These are phyloP conservation scores for Cataglyphis albicans DNA, from an alignment of 2,888 invertebrate genomes.

Conservation along the genomic window DNA sequence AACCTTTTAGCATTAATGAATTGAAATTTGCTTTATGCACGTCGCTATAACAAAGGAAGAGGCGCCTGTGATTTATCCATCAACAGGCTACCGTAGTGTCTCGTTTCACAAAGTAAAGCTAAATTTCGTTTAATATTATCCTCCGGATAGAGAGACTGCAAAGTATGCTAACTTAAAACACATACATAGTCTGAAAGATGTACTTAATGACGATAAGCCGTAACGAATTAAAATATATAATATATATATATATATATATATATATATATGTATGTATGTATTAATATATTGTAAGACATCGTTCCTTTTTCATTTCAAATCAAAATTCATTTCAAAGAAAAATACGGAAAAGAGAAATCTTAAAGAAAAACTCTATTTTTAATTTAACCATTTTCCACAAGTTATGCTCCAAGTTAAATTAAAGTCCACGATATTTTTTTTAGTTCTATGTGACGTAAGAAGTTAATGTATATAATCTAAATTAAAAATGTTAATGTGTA, in stretches of 20 bases:
- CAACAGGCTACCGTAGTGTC: background rate
- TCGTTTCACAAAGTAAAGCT: constrained; percentile 14
- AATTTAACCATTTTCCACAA: background rate
- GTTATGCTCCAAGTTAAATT: background rate
- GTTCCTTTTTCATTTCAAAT: background rate
- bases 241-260: no score
- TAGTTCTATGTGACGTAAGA: background rate
- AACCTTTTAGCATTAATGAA: constrained; percentile 47
- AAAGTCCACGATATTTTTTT: constrained; percentile 6
- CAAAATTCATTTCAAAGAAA: background rate
- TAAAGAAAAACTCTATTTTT: background rate
- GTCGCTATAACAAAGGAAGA: constrained; percentile 6
- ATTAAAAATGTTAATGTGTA: background rate
- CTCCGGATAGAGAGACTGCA: background rate
- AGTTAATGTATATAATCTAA: background rate
- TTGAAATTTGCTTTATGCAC: constrained; percentile 37
- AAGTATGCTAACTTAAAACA: background rate
- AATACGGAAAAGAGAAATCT: background rate
- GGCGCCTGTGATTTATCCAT: constrained; percentile 21
- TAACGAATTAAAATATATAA: background rate
- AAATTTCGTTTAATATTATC: constrained; percentile 31
- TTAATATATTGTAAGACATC: background rate
- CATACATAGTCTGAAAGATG: background rate
- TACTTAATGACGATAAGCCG: background rate
- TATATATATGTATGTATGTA: no score